Evolutionary conservation across 2,797 vertebrate species (phyloP), one percentile per base, ranked within the genome.

Genomic region (Galaxias olidus): DNA sequence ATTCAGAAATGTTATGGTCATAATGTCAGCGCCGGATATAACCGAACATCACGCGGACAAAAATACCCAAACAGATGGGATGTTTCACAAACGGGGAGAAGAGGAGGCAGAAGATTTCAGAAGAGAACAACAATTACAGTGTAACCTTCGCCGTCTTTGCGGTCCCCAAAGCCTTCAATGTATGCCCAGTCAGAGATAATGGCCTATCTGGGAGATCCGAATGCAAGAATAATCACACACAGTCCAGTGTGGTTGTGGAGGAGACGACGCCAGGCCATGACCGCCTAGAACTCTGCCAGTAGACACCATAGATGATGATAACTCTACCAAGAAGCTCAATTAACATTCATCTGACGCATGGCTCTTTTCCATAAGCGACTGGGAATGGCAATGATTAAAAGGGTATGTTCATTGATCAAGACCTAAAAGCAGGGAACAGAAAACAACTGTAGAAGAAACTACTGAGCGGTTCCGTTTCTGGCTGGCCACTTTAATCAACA

Each of bases 61-160:
- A 91, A 90, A 90, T 89, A 91, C 71, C 80, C 79, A 77, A 81
- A 81, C 83, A 87, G 85, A 89, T 87, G 87, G 87, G 80, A 83
- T 83, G 82, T 46, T 14, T 43, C 84, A 76, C 78, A 81, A 73
- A 82, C 70, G 66, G 70, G 30, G 55, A 76, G 58, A 68, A 69
- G 53, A 72, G 78, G 77, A 19, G 77, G 79, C 75, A 78, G 56
- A 72, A 84, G 69, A 85, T 84, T 86, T 87, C 56, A 59, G 17
- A 54, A 47, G 10, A n/a, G 40, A 79, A 76, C 73, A 81, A 77
- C 79, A 88, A 87, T 91, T 88, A 88, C 80, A 88, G 82, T 68
- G 81, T 79, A 86, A 90, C 85, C 84, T 84, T 84, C 79, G 84
- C 72, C 82, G 80, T 86, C 78, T 55, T 57, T 76, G 86, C 79